Evolutionary conservation across 37 sponge, comb jelly and placozoan species (phyloP), one percentile per base, ranked within the genome.

Genomic region (Chondrosia reniformis): DNA sequence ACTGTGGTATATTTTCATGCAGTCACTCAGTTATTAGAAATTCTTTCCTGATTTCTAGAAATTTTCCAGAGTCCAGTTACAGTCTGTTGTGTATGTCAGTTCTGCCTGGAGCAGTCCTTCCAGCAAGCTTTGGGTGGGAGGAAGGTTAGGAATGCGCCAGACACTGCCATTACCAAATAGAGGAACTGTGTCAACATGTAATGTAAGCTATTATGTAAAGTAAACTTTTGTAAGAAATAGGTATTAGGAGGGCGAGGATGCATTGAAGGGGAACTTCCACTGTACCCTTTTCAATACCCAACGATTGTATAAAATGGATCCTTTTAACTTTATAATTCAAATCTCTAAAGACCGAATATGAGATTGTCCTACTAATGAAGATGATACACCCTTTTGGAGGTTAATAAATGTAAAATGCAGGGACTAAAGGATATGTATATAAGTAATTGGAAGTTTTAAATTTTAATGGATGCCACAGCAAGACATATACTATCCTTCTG

Each of bases 151-250:
- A 22, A 55, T 95, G 42, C 43, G 44, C 15, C 96, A 95, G 83
- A 79, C 79, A 27, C 67, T 39, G 30, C 93, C 96, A 10, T 75
- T 95, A 7, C 93, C 93, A 37, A 73, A 82, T 13, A 61, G 63
- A 80, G 96, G 96, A 7, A 52, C 46, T 3, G 44, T 86, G 15
- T 49, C 71, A 38, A 36, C 69, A 15, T 89, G 80, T 63, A 88
- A 95, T 44, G 80, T 81, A 33, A 46, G 82, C 38, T 10, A 12
- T 3, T 13, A 15, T 39, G 45, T 44, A 63, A 10, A 17, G 5
- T 45, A 5, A 17, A 46, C 36, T 5, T 9, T 66, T 37, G 38
- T 66, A 40, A 37, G n/a, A 59, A 7, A 19, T 13, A 30, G 17
- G 8, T 25, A 59, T 13, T 59, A 49, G 15, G 52, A 19, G 15